Conservation (phyloP, 1,140 invertebrate genomes). For the Eriosoma lanigerum region DNA sequence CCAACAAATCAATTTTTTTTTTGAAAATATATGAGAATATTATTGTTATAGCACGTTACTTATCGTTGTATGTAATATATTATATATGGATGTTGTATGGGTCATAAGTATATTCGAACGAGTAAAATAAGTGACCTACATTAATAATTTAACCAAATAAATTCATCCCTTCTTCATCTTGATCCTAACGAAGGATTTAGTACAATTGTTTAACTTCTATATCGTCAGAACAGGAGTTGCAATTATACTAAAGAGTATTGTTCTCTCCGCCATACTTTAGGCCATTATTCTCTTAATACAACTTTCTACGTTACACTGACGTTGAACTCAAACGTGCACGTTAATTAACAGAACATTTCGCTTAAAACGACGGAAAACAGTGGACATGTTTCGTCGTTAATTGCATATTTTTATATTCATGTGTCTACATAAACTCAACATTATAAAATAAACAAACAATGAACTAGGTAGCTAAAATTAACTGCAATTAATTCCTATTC, state of each 20-base stretch:
- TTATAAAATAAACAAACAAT: background rate
- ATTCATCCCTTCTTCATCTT: background rate
- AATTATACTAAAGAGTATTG: background rate
- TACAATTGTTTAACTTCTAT: constrained; percentile 24
- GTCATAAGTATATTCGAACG: too few species aligned
- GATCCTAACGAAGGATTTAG: constrained; percentile 32
- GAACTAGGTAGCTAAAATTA: too few species aligned
- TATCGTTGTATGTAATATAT: too few species aligned
- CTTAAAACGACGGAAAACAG: background rate
- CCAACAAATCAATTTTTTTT: too few species aligned
- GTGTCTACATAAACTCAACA: background rate
- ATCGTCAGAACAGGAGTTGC: background rate
- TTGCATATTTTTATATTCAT: background rate
- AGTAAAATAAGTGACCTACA: constrained; percentile 7
- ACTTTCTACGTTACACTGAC: background rate
- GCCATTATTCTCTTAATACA: background rate
- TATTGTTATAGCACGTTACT: too few species aligned
- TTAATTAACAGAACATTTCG: constrained; percentile 2
- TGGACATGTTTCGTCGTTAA: background rate
- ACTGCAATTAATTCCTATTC: too few species aligned
- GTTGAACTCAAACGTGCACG: background rate
- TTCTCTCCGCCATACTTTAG: background rate
- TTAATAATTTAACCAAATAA: constrained; percentile 39
- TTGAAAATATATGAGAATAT: too few species aligned
- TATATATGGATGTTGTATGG: too few species aligned